Conservation (phyloP, 2,797 vertebrate species). For the Melanotaenia trifasciata region DNA sequence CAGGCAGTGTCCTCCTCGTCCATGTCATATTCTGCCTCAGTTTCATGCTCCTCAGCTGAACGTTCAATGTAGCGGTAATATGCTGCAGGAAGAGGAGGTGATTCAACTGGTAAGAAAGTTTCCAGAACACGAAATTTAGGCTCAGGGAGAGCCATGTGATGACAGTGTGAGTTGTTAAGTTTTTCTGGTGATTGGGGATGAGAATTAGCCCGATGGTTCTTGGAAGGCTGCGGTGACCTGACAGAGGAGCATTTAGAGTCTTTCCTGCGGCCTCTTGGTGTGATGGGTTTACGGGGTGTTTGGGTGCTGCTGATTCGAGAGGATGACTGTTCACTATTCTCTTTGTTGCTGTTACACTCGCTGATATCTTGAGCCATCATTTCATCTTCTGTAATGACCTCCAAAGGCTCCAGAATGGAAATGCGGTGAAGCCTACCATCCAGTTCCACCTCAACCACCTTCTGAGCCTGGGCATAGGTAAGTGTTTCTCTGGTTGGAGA, state of each 20-base stretch:
- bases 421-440: constrained; percentile 97
- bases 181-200: constrained; percentile 80
- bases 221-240: constrained; percentile 79
- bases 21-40: constrained; percentile 96
- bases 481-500: constrained; percentile 91
- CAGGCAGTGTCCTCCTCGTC: constrained; percentile 96
- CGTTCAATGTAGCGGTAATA: constrained; percentile 94
- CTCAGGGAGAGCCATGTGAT: constrained; percentile 82
- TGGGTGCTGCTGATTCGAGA: constrained; percentile 80
- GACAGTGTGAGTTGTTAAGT: constrained; percentile 72
- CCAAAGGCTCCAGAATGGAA: constrained; percentile 92
- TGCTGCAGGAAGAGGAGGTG: constrained; percentile 86
- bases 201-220: constrained; percentile 68
- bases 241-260: constrained; percentile 86
- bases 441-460: constrained; percentile 96
- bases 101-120: constrained; percentile 82
- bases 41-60: constrained; percentile 88
- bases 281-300: constrained; percentile 81
- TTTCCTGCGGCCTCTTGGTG: constrained; percentile 89
- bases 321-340: constrained; percentile 92
- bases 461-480: constrained; percentile 93
- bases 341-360: constrained; percentile 99
- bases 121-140: constrained; percentile 90
- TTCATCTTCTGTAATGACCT: constrained; percentile 95
- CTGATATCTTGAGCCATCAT: constrained; percentile 96